Base-by-base conservation (phyloP, 1,140 invertebrate species). In the Megathymus violae region DNA sequence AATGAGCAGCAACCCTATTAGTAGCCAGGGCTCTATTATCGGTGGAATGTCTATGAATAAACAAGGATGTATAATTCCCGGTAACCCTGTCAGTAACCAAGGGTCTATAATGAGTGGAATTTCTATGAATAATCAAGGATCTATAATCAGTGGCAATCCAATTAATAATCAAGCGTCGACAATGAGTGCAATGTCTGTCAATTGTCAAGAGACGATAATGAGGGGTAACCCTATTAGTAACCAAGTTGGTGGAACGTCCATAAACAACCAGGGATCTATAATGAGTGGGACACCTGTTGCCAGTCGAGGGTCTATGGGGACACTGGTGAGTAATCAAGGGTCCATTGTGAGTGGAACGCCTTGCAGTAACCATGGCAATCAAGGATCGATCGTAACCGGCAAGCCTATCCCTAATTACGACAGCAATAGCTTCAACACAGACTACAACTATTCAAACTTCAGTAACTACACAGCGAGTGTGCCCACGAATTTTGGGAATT, bases 61-160 rank as follows among this genome's bases (percentile, higher is more conserved):
- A 4, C 68, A 70, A 50, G 64, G 61, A 14, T 58, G 56, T 11
- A 47, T 67, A 4, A 11, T 64, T 25, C 34, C 15, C 10, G 61
- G 52, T 7, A 63, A 31, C 6, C 67, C 63, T 0, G 31, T 63
- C 1, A 47, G 38, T 17, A 63, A 38, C 9, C 61, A 65, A 22
- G 59, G 62, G 6, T 36, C 58, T 0, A 64, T 64, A 6, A 34
- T 62, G 5, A 25, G 16, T 19, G 67, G 60, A 14, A 59, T 48
- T 1, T 25, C 67, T 2, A 54, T 66, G 27, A 31, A 19, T 27
- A 44, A 56, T 17, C 38, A 47, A 11, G 63, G 64, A 7, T 66
- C 70, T 9, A 70, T 70, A 13, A 61, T 64, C 4, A 63, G 43
- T n/a, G 78, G 78, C 13, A 76, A 64, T 0, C 71, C 74, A 1